phyloP scores from a whole-genome alignment of 2,888 invertebrate species.

The Pollenia angustigena region DNA sequence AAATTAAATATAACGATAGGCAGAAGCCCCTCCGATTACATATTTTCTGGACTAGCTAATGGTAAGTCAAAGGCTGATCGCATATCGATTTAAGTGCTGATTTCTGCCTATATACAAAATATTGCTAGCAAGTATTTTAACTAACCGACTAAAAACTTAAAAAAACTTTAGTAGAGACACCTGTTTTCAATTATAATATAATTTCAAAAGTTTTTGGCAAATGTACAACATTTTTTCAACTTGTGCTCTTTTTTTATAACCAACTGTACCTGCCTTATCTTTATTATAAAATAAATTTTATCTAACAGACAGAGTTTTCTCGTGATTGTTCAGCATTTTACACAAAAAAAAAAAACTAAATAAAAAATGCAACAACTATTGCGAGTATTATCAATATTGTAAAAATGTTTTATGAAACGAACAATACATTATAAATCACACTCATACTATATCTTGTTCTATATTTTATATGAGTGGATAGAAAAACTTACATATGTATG shows the following conservation, averaged over 20 bases:
- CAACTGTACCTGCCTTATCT: neutral
- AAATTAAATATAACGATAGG: no score
- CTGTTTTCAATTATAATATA: no score
- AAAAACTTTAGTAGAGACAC: no score
- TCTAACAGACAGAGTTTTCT: conserved; percentile 5
- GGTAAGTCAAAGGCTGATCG: no score
- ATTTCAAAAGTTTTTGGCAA: no score
- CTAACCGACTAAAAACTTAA: no score
- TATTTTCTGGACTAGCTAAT: no score
- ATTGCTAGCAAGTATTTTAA: no score
- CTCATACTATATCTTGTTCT: neutral
- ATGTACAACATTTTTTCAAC: neutral
- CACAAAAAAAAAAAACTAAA: neutral
- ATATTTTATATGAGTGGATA: neutral
- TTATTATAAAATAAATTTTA: conserved; percentile 12
- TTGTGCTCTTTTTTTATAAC: neutral
- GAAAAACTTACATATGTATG: no score
- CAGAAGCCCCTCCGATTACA: no score
- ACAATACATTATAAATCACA: conserved; percentile 61
- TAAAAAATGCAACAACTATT: conserved; percentile 16
- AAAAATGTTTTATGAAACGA: conserved; percentile 55
- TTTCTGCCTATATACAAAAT: no score
- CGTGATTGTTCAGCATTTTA: conserved; percentile 24
- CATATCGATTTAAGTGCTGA: no score
- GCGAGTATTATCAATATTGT: conserved; percentile 45